Base-by-base conservation (phyloP, 2,888 invertebrate species). In the Schrankia costaestrigalis region DNA sequence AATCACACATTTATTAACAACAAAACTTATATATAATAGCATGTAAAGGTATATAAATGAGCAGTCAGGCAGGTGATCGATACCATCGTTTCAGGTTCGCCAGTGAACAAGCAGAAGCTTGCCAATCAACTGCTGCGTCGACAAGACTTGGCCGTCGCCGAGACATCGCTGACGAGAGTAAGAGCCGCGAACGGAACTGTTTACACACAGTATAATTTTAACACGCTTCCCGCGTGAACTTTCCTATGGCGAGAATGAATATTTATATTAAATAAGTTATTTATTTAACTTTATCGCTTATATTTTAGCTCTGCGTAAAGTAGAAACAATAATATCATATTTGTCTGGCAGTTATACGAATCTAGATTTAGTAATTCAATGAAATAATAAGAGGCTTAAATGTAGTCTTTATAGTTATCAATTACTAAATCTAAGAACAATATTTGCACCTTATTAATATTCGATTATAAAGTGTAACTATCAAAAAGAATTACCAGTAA, bases 161-260 rank as follows among this genome's bases (percentile, higher is more conserved):
- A 94, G 89, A 94, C 94, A 49, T 92, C 93, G 62, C 90, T 94
- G 75, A 93, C 92, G 81, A 91, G 93, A 91, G 94, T 94, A 94
- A 93, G 92, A 81, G 74, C 73, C 62, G 71, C 68, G 49, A 53
- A 51, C 38, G 61, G 52, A 33, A 46, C 51, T 41, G 45, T 48
- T 46, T 68, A 63, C 63, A 75, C 71, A 56, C 75, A 78, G 50
- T 85, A 80, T 71, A 71, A 74, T 62, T 82, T 82, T 71, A 73
- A 77, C 56, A 57, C 72, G 71, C 69, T 76, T 46, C 61, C 61
- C 39, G 63, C 76, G 65, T 80, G 70, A 77, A 60, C 69, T 57
- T 56, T 34, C 29, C 9, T 31, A 34, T 33, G 48, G 46, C 57
- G 56, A 57, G 58, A 54, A 57, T 57, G 48, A 57, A 57, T 42